These are phyloP conservation scores for Ctenosaura bakeri DNA, from an alignment of 2,797 vertebrate genomes.

Conservation along the genomic window DNA sequence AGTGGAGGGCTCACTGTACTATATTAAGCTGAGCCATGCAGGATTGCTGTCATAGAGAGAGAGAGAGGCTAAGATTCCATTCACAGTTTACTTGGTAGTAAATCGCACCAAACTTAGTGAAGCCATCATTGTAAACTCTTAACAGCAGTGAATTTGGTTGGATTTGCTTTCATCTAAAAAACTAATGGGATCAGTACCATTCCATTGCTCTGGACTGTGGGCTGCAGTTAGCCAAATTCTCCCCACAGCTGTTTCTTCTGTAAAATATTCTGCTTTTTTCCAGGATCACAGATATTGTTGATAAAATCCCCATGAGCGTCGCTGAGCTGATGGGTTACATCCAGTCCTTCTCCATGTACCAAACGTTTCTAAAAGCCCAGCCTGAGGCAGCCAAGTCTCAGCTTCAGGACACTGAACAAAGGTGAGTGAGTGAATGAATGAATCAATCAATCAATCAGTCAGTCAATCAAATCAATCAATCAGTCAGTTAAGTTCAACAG, in stretches of 20 bases:
- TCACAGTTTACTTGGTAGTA: too few relatives aligned
- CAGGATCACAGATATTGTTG: conserved; percentile 19
- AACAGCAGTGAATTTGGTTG: too few relatives aligned
- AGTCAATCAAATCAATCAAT: not conserved
- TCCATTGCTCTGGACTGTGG: not conserved
- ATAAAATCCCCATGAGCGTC: conserved; percentile 16
- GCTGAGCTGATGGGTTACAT: conserved; percentile 27
- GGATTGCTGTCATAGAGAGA: too few relatives aligned
- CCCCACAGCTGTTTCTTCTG: not conserved
- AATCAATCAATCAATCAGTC: not conserved
- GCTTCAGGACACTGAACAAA: not conserved
- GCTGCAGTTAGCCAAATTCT: too few relatives aligned
- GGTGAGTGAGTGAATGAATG: conserved; percentile 9
- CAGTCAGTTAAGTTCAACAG: not conserved
- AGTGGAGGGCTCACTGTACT: too few relatives aligned
- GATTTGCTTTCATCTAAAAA: not conserved
- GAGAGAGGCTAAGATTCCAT: too few relatives aligned
- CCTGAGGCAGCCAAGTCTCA: conserved; percentile 23
- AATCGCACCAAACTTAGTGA: not conserved
- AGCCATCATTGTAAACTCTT: too few relatives aligned
- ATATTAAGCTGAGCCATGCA: too few relatives aligned
- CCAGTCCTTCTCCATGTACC: conserved; percentile 39
- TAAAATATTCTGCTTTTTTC: not conserved
- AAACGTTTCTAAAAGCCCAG: not conserved
- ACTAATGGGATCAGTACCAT: not conserved